Evolutionary conservation across 1,140 invertebrate genomes (phyloP).

Genomic region (Drosophila sulfurigaster): DNA sequence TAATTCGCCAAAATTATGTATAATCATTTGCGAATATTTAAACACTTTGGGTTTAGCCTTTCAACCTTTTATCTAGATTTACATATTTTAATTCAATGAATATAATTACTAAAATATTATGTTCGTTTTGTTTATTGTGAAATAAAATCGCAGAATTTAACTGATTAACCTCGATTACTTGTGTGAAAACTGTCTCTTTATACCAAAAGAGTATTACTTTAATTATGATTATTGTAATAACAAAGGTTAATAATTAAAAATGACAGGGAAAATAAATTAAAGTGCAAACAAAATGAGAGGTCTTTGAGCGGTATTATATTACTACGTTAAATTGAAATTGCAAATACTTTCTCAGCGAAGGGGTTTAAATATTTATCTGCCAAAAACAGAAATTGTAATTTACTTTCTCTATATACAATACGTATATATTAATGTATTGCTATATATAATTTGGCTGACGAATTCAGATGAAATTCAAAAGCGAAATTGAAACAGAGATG

Average conservation of each 20-base stretch:
- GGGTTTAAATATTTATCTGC: not conserved
- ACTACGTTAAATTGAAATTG: not conserved
- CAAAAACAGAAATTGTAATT: not conserved
- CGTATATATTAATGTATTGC: not conserved
- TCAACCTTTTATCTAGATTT: not conserved
- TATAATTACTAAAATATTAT: no score
- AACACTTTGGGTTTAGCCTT: not conserved
- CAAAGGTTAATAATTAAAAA: not conserved
- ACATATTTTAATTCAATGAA: no score
- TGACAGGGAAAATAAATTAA: not conserved
- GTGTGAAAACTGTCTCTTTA: not conserved
- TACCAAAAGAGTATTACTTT: not conserved
- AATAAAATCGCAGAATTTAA: no score
- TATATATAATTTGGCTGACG: not conserved
- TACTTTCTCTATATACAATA: no score
- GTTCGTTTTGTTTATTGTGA: no score
- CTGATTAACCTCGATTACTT: no score
- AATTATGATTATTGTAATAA: not conserved
- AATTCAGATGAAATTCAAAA: not conserved
- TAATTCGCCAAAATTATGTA: not conserved
- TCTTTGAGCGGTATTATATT: no score
- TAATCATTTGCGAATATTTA: not conserved
- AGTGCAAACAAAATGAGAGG: not conserved
- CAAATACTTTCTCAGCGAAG: not conserved
- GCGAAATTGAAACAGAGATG: not conserved